Percentiles rank a stretch among this genome's conserved stretches.
Conservation (phyloP, 2,113 vertebrate species). For the Bothrops jararaca region DNA sequence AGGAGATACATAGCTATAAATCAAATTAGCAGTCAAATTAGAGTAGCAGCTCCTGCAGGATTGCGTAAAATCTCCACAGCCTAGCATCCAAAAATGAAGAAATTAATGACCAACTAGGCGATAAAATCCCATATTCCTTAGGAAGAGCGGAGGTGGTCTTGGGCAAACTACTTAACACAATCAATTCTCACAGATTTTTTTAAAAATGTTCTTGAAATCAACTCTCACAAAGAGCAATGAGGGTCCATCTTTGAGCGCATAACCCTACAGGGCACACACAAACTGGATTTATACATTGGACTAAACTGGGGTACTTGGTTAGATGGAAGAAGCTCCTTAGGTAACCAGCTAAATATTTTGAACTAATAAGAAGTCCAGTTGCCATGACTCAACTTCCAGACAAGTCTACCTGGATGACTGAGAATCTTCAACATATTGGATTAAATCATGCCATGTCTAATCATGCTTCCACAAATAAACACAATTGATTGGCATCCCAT, state of each 20-base stretch:
- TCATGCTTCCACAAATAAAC: neutral
- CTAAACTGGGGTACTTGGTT: neutral
- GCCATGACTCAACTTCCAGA: neutral
- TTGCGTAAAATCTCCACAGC: neutral
- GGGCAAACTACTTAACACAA: neutral
- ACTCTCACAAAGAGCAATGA: neutral
- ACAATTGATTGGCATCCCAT: neutral
- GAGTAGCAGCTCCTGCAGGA: neutral
- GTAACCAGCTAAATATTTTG: neutral
- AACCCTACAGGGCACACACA: neutral
- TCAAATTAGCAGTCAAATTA: neutral
- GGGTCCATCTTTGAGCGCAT: neutral
- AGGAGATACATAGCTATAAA: neutral
- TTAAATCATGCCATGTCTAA: neutral
- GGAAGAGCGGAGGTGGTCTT: neutral
- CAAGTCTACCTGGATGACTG: neutral
- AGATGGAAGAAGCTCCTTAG: neutral
- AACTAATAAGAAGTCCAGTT: neutral
- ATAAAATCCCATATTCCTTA: neutral
- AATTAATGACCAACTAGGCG: neutral
- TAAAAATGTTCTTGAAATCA: neutral
- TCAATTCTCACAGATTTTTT: neutral
- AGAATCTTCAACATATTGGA: neutral
- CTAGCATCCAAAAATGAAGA: neutral
- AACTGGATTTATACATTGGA: neutral